Percentiles rank a stretch among this genome's conserved stretches.
These are phyloP conservation scores for Beris morrisii DNA, from an alignment of 2,888 invertebrate species.

Conservation along the genomic window DNA sequence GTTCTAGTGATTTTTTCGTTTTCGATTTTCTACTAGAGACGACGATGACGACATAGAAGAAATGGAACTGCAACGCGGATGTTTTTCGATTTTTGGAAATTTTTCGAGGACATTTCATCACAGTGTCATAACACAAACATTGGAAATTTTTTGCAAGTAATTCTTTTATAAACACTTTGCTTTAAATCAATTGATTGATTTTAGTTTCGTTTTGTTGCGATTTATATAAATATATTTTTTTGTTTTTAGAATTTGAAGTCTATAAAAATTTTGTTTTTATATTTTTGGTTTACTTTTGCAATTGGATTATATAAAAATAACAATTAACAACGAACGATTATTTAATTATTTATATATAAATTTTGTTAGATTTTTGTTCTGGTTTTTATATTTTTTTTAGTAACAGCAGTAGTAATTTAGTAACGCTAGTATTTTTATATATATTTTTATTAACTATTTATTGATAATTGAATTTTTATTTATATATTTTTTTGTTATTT, in stretches of 20 bases:
- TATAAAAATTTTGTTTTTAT: constrained; percentile 2
- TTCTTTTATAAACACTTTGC: constrained; percentile 22
- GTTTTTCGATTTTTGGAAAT: neutral
- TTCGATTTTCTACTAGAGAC: too few species aligned
- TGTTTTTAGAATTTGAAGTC: constrained; percentile 1
- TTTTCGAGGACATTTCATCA: constrained; percentile 10
- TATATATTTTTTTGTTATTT: too few species aligned
- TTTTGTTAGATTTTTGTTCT: neutral
- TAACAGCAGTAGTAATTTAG: constrained; percentile 30
- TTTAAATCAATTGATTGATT: constrained; percentile 7
- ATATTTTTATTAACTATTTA: constrained; percentile 18
- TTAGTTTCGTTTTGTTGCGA: neutral
- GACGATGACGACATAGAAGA: too few species aligned
- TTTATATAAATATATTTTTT: constrained; percentile 20
- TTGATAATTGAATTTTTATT: constrained; percentile 25
- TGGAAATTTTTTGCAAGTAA: neutral
- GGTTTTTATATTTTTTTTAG: constrained; percentile 9
- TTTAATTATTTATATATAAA: constrained; percentile 8
- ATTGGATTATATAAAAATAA: constrained; percentile 31
- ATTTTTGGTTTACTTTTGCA: constrained; percentile 7
- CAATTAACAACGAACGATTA: constrained; percentile 26
- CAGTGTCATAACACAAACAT: constrained; percentile 5
- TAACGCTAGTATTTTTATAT: constrained; percentile 19
- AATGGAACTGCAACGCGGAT: too few species aligned
- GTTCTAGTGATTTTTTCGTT: too few species aligned